Base-by-base conservation (phyloP, 2,113 vertebrate genomes). In the Heterotis niloticus region DNA sequence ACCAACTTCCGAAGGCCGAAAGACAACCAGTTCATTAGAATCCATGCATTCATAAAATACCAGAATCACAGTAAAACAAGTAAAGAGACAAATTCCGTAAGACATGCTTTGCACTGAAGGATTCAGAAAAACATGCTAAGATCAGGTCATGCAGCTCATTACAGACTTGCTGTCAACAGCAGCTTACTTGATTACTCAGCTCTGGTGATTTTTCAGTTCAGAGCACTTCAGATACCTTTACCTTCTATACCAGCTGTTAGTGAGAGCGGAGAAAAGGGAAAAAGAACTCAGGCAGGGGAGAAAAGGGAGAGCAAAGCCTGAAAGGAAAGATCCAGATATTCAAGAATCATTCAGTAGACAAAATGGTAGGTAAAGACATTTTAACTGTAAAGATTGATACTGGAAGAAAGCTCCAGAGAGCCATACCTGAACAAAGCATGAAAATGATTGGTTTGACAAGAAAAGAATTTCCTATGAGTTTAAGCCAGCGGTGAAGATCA, bases 241-340 rank as follows among this genome's bases (percentile, higher is more conserved):
- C 90, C 95, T 93, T 94, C 92, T 93, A 97, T 92, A 91, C 88
- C 94, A 94, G 95, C 94, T 98, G 94, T 94, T 94, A 94, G 91
- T 94, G 92, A 93, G 90, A 94, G 93, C 93, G 59, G 91, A 93
- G 92, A 94, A 90, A 44, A 92, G 91, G 89, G 96, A 95, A 82
- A 90, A 90, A 89, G 86, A 90, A 90, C 83, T 83, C 20, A 86
- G 85, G 83, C 54, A 24, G 81, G 10, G 71, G 57, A 87, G 85
- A 87, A 89, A 87, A 89, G 87, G 92, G 91, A 79, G 59, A 62
- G 59, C 59, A 62, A 62, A 20, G 59, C 20, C 14, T 62, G 59
- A 20, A 10, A 0, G 54, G 24, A 74, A 12, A 74, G 71, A 5
- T 0, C 23, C 34, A 44, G 34, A 44, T 44, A 44, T 44, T 44